A percentile compares a stretch with the other conserved stretches of the same genome.
Conservation (phyloP, 2,888 invertebrate genomes). For the Clepsis dumicolana region DNA sequence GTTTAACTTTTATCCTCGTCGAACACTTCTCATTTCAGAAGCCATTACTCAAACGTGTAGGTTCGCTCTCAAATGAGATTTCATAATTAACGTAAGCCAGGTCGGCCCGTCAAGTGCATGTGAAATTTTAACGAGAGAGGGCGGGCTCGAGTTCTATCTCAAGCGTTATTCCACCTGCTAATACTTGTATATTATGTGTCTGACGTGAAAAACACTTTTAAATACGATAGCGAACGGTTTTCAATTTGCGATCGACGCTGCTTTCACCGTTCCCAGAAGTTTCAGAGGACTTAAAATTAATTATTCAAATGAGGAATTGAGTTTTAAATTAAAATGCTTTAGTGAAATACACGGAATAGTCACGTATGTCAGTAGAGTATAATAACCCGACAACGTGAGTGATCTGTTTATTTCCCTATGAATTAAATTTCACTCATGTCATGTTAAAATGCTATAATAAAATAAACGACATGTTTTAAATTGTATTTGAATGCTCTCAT, state of each 20-base stretch:
- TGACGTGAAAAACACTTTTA: constrained; percentile 67
- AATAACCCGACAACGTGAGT: too few relatives aligned
- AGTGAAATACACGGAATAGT: too few relatives aligned
- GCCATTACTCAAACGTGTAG: constrained; percentile 80
- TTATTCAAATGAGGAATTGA: constrained; percentile 2
- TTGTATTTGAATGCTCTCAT: neutral
- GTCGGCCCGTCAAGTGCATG: constrained; percentile 83
- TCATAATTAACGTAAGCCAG: constrained; percentile 85
- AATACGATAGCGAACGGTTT: constrained; percentile 44
- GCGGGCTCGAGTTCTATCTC: constrained; percentile 71
- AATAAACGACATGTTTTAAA: neutral
- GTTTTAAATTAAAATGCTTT: neutral
- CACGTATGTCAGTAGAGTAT: too few relatives aligned
- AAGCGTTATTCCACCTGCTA: constrained; percentile 59
- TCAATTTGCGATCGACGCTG: constrained; percentile 30
- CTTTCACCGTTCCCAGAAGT: constrained; percentile 8
- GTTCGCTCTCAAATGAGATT: constrained; percentile 82
- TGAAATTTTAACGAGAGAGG: constrained; percentile 83
- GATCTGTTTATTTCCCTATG: too few relatives aligned
- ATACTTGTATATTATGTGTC: constrained; percentile 57
- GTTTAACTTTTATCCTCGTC: constrained; percentile 70
- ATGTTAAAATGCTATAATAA: neutral
- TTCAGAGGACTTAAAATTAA: constrained; percentile 26
- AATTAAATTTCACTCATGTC: too few relatives aligned
- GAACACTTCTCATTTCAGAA: constrained; percentile 74